Evolutionary conservation across 2,888 invertebrate species (phyloP).

Genomic region (Catonia carolina): DNA sequence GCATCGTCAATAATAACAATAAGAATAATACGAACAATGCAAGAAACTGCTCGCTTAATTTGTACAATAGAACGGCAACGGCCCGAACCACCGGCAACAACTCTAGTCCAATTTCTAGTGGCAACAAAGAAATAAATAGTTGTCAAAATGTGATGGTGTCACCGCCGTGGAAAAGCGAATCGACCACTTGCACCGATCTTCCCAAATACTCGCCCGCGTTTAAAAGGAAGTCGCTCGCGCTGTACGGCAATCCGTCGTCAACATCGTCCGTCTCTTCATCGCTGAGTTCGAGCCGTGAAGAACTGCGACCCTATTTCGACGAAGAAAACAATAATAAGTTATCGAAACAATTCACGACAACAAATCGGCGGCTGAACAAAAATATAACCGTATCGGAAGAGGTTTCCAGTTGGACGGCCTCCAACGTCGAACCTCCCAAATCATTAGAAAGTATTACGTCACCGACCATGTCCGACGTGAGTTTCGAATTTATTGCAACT

Average conservation of each 20-base stretch:
- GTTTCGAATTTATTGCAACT: conserved; percentile 46
- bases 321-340: conserved; percentile 9
- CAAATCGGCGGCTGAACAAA: background rate
- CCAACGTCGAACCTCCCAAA: conserved; percentile 41
- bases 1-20: too few species aligned
- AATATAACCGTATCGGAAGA: too few species aligned
- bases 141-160: conserved; percentile 24
- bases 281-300: conserved; percentile 37
- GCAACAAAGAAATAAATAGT: too few species aligned
- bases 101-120: too few species aligned
- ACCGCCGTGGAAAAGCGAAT: conserved; percentile 41
- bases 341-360: background rate
- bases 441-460: conserved; percentile 54
- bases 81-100: too few species aligned
- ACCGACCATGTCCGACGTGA: conserved; percentile 52
- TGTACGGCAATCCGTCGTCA: conserved; percentile 44
- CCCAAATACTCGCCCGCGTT: conserved; percentile 79
- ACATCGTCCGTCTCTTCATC: conserved; percentile 36
- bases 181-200: conserved; percentile 45
- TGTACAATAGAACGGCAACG: too few species aligned
- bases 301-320: conserved; percentile 31
- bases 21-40: background rate
- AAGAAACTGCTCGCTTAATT: too few species aligned
- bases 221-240: conserved; percentile 64
- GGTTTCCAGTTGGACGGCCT: too few species aligned